phyloP scores from a whole-genome alignment of 2,113 vertebrate genomes.

The Coregonus clupeaformis region DNA sequence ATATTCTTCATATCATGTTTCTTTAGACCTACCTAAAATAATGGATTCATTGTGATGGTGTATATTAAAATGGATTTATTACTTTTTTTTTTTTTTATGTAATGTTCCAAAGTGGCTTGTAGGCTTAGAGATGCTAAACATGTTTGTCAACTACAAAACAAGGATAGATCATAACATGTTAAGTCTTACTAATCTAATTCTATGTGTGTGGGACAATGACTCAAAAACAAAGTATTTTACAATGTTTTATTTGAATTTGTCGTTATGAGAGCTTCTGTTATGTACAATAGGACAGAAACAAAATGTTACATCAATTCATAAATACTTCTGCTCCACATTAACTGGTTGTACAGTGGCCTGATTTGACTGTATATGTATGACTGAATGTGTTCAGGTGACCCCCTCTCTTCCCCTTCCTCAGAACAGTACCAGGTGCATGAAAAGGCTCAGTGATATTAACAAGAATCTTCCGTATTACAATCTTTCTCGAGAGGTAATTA shows the following conservation, averaged over 20 bases:
- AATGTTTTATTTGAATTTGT: constrained; percentile 60
- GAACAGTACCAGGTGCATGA: constrained; percentile 15
- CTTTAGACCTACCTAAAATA: too few relatives aligned
- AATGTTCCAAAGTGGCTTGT: too few relatives aligned
- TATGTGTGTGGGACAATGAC: too few relatives aligned
- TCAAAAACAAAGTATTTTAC: constrained; percentile 22
- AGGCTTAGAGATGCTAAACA: too few relatives aligned
- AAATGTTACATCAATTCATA: constrained; percentile 69
- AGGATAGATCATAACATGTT: too few relatives aligned
- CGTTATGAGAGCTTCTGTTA: constrained; percentile 71
- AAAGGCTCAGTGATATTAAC: not conserved
- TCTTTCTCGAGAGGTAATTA: constrained; percentile 13
- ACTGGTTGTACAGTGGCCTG: constrained; percentile 16
- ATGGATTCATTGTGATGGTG: too few relatives aligned
- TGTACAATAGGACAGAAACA: constrained; percentile 77
- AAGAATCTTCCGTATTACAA: constrained; percentile 24
- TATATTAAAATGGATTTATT: too few relatives aligned
- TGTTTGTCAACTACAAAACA: too few relatives aligned
- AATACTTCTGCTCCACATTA: constrained; percentile 61
- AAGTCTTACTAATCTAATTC: too few relatives aligned
- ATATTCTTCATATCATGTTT: too few relatives aligned
- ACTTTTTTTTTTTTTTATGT: too few relatives aligned
- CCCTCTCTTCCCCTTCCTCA: not conserved
- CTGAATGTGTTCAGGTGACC: constrained; percentile 12
- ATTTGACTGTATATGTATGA: constrained; percentile 14